Conservation (phyloP, 2,797 vertebrate species). For the Acanthurus lineatus region DNA sequence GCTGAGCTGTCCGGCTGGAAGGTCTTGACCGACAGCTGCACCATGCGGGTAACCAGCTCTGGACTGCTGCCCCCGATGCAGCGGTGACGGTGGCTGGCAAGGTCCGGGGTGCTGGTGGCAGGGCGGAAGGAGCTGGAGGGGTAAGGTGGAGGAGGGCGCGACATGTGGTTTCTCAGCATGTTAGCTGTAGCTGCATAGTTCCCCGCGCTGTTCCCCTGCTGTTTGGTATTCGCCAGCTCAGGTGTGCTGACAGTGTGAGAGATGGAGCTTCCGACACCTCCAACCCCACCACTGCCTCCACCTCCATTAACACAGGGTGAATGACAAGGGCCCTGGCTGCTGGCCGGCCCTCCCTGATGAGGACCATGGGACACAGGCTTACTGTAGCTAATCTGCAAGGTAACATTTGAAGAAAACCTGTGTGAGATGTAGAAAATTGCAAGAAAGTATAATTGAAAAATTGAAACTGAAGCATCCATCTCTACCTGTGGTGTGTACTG, state of each 20-base stretch:
- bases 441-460: neutral
- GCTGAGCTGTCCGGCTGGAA: slow-evolving; percentile 97
- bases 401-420: slow-evolving; percentile 12
- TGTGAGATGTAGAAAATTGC: slow-evolving; percentile 8
- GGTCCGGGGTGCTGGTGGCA: slow-evolving; percentile 95
- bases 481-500: slow-evolving; percentile 83
- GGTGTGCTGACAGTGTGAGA: slow-evolving; percentile 98
- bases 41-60: slow-evolving; percentile 94
- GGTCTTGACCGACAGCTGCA: slow-evolving; percentile 97
- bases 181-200: slow-evolving; percentile 84
- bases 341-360: slow-evolving; percentile 86
- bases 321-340: slow-evolving; percentile 73
- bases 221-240: slow-evolving; percentile 93
- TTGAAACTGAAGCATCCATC: slow-evolving; percentile 4
- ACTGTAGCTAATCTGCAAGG: slow-evolving; percentile 86
- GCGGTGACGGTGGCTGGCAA: slow-evolving; percentile 94
- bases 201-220: slow-evolving; percentile 80
- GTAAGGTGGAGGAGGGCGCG: slow-evolving; percentile 93
- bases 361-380: slow-evolving; percentile 84
- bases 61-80: slow-evolving; percentile 94
- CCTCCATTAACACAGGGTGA: slow-evolving; percentile 78
- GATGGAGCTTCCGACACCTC: slow-evolving; percentile 86
- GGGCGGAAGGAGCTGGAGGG: slow-evolving; percentile 90
- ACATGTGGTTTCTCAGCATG: slow-evolving; percentile 91
- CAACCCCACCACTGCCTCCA: slow-evolving; percentile 52